Evolutionary conservation across 2,888 invertebrate species (phyloP).

Genomic region (Tipula confusa): DNA sequence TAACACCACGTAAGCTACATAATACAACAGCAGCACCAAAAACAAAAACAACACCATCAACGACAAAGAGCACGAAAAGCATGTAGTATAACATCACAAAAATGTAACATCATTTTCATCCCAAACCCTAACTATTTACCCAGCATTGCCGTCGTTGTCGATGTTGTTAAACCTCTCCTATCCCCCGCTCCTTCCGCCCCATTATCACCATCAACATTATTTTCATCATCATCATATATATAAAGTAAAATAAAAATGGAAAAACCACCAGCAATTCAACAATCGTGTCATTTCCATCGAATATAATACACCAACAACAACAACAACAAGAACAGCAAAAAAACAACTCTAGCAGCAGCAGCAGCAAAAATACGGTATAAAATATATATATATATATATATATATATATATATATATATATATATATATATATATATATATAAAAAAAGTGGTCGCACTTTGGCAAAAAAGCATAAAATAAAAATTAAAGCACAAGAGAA

Average conservation of each 20-base stretch:
- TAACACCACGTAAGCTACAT: slow-evolving; percentile 20
- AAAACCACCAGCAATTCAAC: slow-evolving; percentile 25
- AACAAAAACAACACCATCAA: not conserved
- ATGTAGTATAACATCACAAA: slow-evolving; percentile 12
- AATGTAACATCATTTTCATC: not conserved
- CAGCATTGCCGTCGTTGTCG: not conserved
- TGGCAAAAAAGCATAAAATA: not conserved
- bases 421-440: too few species aligned
- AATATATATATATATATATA: too few species aligned
- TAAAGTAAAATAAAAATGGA: slow-evolving; percentile 12
- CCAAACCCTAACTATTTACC: not conserved
- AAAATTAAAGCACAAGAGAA: slow-evolving; percentile 21
- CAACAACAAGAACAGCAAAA: not conserved
- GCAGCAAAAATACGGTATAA: not conserved
- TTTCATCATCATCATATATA: slow-evolving; percentile 25
- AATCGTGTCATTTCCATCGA: slow-evolving; percentile 12
- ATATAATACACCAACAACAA: not conserved
- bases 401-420: too few species aligned
- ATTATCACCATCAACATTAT: slow-evolving; percentile 20
- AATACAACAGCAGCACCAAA: not conserved
- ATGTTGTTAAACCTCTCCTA: too few species aligned
- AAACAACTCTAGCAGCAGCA: not conserved
- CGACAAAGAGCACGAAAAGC: slow-evolving; percentile 3
- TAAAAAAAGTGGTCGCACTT: not conserved
- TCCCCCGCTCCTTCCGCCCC: not conserved